These are phyloP conservation scores for Folsomia manolachei DNA, from an alignment of 2,888 invertebrate genomes.

Conservation along the genomic window DNA sequence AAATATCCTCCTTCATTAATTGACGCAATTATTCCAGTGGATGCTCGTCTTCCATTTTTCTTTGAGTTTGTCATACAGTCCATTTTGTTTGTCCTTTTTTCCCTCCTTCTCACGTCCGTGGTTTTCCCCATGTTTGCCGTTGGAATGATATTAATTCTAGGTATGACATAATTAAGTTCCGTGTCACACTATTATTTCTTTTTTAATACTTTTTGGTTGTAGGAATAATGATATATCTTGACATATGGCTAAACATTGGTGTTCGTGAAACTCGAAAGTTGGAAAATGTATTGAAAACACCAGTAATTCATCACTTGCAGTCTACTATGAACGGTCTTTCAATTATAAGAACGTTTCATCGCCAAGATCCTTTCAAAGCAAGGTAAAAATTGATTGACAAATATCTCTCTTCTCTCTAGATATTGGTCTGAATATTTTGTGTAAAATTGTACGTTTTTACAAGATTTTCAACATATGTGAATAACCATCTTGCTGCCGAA, in stretches of 20 bases:
- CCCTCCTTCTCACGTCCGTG: slow-evolving; percentile 54
- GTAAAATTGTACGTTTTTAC: no score
- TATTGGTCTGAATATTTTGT: neutral
- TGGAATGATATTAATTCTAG: slow-evolving; percentile 54
- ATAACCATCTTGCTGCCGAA: slow-evolving; percentile 55
- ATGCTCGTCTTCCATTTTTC: slow-evolving; percentile 58
- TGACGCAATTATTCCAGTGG: slow-evolving; percentile 56
- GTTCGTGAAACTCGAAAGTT: slow-evolving; percentile 55
- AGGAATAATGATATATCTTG: slow-evolving; percentile 51
- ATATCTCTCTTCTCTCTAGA: neutral
- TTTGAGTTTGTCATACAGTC: slow-evolving; percentile 59
- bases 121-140: slow-evolving; percentile 55
- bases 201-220: no score
- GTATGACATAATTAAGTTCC: slow-evolving; percentile 33
- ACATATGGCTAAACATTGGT: slow-evolving; percentile 51
- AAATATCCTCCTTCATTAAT: no score
- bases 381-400: no score
- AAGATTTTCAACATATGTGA: slow-evolving; percentile 55
- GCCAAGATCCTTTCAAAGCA: slow-evolving; percentile 54
- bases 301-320: slow-evolving; percentile 58
- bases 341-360: slow-evolving; percentile 57
- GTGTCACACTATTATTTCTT: neutral
- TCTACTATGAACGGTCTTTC: slow-evolving; percentile 58
- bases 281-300: slow-evolving; percentile 58
- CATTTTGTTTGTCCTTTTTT: slow-evolving; percentile 54